A percentile compares a stretch with the other conserved stretches of the same genome.
These are phyloP conservation scores for Darevskia mixta DNA, from an alignment of 2,797 vertebrate genomes.

Conservation along the genomic window DNA sequence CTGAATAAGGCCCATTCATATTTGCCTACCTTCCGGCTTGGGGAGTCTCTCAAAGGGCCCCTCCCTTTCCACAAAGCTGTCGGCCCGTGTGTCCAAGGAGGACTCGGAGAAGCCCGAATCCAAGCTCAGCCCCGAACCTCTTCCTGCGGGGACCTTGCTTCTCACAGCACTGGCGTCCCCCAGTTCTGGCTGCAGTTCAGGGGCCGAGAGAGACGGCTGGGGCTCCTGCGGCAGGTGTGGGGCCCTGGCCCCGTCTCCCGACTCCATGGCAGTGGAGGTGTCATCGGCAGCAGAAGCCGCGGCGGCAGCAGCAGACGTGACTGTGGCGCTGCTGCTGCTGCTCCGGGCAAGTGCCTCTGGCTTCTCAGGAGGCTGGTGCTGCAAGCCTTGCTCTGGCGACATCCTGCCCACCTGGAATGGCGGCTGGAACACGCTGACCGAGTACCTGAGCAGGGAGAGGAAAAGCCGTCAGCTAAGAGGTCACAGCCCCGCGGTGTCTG, in stretches of 20 bases:
- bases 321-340: constrained; percentile 71
- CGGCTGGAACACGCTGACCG: constrained; percentile 96
- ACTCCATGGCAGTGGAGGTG: constrained; percentile 57
- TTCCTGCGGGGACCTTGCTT: constrained; percentile 71
- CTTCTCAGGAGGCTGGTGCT: constrained; percentile 70
- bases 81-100: constrained; percentile 74
- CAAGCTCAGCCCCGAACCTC: constrained; percentile 80
- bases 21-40: constrained; percentile 94
- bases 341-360: constrained; percentile 72
- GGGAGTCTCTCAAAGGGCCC: constrained; percentile 89
- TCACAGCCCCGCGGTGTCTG: not conserved
- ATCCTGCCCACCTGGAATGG: constrained; percentile 92
- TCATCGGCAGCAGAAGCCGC: not conserved
- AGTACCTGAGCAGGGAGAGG: constrained; percentile 84
- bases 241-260: constrained; percentile 71
- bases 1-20: not conserved
- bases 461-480: constrained; percentile 26
- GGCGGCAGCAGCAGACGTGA: not conserved
- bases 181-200: constrained; percentile 67
- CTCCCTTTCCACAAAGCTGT: constrained; percentile 86
- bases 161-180: constrained; percentile 73
- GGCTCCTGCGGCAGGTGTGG: constrained; percentile 72
- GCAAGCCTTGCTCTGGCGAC: constrained; percentile 85
- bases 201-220: constrained; percentile 63
- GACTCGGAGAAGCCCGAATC: constrained; percentile 90